phyloP scores from a whole-genome alignment of 2,113 vertebrate species.

The Psephotus haematonotus region DNA sequence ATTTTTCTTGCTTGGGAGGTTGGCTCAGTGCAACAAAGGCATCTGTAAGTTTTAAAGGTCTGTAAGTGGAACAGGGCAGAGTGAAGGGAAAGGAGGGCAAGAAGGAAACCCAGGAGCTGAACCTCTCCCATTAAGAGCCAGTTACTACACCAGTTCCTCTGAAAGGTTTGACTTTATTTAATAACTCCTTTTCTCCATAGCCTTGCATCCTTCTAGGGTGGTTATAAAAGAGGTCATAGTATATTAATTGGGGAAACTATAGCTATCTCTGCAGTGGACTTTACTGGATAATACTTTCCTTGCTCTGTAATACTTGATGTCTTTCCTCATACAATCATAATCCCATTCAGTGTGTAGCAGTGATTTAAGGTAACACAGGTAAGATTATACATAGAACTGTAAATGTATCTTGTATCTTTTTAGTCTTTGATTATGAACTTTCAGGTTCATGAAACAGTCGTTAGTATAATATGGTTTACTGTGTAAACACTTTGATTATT shows the following conservation, averaged over 20 bases:
- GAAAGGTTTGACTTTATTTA: not conserved
- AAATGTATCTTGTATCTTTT: not conserved
- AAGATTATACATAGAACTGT: not conserved
- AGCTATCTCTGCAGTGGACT: not conserved
- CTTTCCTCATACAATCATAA: not conserved
- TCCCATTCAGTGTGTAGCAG: not conserved
- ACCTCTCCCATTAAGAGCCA: not conserved
- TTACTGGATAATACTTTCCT: not conserved
- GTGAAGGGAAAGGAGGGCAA: not conserved
- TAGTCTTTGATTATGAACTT: not conserved
- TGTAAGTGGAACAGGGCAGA: not conserved
- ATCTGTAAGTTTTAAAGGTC: not conserved
- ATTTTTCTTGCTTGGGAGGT: not conserved
- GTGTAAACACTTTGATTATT: not conserved
- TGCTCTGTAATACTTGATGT: fast-evolving
- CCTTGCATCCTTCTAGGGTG: not conserved
- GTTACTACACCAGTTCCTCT: not conserved
- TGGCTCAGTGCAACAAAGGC: not conserved
- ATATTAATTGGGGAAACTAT: not conserved
- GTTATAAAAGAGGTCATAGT: not conserved
- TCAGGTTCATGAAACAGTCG: not conserved
- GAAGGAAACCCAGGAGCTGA: not conserved
- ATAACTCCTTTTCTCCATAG: not conserved
- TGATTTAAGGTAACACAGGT: not conserved
- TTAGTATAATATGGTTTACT: not conserved